Evolutionary conservation across 1,140 invertebrate species (phyloP), one percentile per base, ranked within the genome.

Genomic region (Parapsyche elsis): DNA sequence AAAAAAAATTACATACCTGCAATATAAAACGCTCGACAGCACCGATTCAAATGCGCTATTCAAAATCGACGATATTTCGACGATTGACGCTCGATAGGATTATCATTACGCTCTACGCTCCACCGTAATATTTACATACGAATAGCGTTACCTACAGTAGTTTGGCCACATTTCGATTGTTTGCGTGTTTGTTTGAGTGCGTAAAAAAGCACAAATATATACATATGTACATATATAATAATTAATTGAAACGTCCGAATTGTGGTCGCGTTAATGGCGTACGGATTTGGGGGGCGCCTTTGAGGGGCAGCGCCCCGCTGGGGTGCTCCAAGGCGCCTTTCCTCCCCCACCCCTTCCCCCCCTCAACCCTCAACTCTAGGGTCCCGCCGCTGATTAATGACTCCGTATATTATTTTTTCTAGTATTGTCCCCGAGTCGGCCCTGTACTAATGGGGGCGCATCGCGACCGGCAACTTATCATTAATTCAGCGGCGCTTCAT

Each of bases 401-500:
- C 64, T 26, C 14, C 0, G 23, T 67, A 67, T 67, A 67, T 67
- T 67, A 67, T 67, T 61, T 53, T 53, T 53, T 53, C 49, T 53
- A 53, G 49, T 53, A 16, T 53, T 53, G 49, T 53, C 49, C 49
- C 49, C 49, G 49, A 53, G 49, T 10, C 49, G 49, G 49, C 16
- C 49, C 49, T 12, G 16, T 21, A 46, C 75, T 64, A 77, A 77
- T 77, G 59, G 75, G 21, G 21, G n/a, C 75, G 53, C 75, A 75
- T 77, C 23, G 53, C 71, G 19, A 53, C 71, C 45, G 19, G 71
- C 46, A 64, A 77, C 75, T 64, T 64, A 77, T 77, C 75, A 77
- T 77, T 77, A 77, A 77, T 77, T 77, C 75, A 77, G 75, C 23
- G 49, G 59, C 23, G 75, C 75, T 77, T 77, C 75, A 77, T 77